Percentiles rank a stretch among this genome's conserved stretches.
phyloP scores from a whole-genome alignment of 2,888 invertebrate genomes.

The Drosophila monieri region DNA sequence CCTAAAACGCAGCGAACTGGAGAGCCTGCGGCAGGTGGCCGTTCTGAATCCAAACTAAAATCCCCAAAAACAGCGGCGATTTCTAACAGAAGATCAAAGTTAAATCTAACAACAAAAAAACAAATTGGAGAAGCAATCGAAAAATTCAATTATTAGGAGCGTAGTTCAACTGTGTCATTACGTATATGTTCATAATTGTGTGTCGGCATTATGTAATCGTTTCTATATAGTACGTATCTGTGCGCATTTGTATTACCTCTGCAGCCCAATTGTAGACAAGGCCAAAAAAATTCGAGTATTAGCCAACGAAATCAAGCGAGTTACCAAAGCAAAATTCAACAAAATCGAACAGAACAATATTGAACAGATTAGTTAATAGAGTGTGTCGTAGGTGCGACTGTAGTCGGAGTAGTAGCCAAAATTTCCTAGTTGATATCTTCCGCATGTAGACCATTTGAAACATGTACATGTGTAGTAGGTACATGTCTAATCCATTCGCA shows the following conservation, averaged over 20 bases:
- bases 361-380: slow-evolving; percentile 31
- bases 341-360: slow-evolving; percentile 20
- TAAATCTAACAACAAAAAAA: slow-evolving; percentile 41
- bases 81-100: slow-evolving; percentile 40
- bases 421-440: slow-evolving; percentile 45
- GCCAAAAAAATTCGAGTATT: slow-evolving; percentile 71
- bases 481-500: slow-evolving; percentile 19
- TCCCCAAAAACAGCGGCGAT: not conserved
- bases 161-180: slow-evolving; percentile 66
- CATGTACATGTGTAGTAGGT: not conserved
- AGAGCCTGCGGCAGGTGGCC: slow-evolving; percentile 79
- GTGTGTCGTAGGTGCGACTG: slow-evolving; percentile 14
- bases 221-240: slow-evolving; percentile 29
- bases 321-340: slow-evolving; percentile 65
- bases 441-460: slow-evolving; percentile 27
- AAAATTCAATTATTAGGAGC: slow-evolving; percentile 74
- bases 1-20: slow-evolving; percentile 84
- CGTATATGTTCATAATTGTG: slow-evolving; percentile 42
- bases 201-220: slow-evolving; percentile 34
- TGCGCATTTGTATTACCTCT: slow-evolving; percentile 39
- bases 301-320: slow-evolving; percentile 44
- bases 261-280: slow-evolving; percentile 60
- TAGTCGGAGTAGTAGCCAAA: slow-evolving; percentile 72
- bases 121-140: slow-evolving; percentile 69
- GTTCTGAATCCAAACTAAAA: slow-evolving; percentile 69